Percentiles rank a stretch among this genome's conserved stretches.
Evolutionary conservation across 2,888 invertebrate species (phyloP).

Genomic region (Pheosia gnoma): DNA sequence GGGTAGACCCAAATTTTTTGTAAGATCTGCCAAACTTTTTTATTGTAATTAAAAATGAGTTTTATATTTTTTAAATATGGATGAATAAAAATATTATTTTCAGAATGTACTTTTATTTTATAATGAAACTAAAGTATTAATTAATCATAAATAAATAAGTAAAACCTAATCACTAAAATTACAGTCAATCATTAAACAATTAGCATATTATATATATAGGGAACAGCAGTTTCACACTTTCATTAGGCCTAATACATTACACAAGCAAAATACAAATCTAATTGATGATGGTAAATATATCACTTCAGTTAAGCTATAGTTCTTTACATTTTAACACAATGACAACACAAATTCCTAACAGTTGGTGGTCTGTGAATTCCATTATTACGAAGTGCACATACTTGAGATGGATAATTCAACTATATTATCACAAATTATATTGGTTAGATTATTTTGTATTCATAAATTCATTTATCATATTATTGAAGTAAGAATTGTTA

Average conservation of each 20-base stretch:
- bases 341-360: not conserved
- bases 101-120: conserved; percentile 36
- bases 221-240: not conserved
- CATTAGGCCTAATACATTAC: no score
- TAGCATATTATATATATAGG: not conserved
- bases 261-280: no score
- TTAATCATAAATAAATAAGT: conserved; percentile 52
- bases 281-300: no score
- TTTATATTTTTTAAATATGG: conserved; percentile 14
- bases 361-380: conserved; percentile 1
- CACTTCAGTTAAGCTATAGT: not conserved
- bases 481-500: not conserved
- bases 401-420: not conserved
- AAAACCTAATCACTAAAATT: conserved; percentile 14
- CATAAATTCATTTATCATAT: not conserved
- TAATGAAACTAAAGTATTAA: conserved; percentile 29
- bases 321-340: not conserved
- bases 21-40: no score
- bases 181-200: conserved; percentile 20
- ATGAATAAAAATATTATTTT: conserved; percentile 19
- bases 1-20: no score
- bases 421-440: not conserved
- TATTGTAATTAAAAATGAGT: no score
- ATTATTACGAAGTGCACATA: not conserved
- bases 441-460: not conserved